phyloP scores from a whole-genome alignment of 2,797 vertebrate genomes.

The Poecilia gillii region DNA sequence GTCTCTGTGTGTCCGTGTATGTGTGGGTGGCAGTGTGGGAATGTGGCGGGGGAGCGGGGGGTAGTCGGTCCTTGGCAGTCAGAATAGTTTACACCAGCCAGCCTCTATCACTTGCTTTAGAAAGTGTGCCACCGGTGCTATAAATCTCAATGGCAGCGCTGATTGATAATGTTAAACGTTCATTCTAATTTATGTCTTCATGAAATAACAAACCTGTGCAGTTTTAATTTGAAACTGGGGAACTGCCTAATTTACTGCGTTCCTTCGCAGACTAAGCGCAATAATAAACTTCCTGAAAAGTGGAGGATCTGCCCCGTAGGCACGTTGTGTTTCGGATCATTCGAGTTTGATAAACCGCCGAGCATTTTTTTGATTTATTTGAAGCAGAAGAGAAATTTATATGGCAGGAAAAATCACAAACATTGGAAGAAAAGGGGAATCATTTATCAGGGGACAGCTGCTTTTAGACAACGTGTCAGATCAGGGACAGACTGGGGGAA shows the following conservation, averaged over 20 bases:
- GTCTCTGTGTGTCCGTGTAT: background rate
- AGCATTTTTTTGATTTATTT: background rate
- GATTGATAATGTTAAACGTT: constrained; percentile 39
- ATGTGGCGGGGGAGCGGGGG: background rate
- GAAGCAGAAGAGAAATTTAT: background rate
- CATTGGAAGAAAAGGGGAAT: constrained; percentile 1
- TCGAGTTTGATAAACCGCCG: background rate
- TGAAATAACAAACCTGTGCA: constrained; percentile 24
- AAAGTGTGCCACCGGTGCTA: constrained; percentile 35
- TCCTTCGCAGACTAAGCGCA: background rate
- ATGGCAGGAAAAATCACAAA: constrained; percentile 10
- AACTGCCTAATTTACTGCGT: background rate
- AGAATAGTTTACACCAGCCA: constrained; percentile 28
- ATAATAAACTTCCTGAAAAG: background rate
- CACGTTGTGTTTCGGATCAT: background rate
- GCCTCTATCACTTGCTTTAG: constrained; percentile 41
- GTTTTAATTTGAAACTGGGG: constrained; percentile 10
- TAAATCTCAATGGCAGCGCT: constrained; percentile 27
- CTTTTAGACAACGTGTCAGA: constrained; percentile 6
- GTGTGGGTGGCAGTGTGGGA: background rate
- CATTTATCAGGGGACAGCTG: background rate
- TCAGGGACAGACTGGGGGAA: background rate
- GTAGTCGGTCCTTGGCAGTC: constrained; percentile 26
- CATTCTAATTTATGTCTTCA: constrained; percentile 25
- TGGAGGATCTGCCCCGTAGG: background rate